Percentiles rank a stretch among this genome's conserved stretches.
Evolutionary conservation across 1,140 invertebrate genomes (phyloP).

Genomic region (Sycophaga agraensis): DNA sequence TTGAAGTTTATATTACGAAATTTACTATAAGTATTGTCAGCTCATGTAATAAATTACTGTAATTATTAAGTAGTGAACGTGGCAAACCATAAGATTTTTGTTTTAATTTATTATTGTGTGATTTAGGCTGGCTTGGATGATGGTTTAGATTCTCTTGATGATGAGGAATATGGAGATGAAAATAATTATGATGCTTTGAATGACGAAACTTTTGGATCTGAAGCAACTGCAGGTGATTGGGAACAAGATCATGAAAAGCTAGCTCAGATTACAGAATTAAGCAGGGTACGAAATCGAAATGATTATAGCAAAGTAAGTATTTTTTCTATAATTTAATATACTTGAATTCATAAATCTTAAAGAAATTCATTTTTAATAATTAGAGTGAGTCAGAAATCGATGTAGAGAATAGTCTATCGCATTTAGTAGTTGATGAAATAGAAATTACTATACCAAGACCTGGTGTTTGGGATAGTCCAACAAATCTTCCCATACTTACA

Average conservation of each 20-base stretch:
- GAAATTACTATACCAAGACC: slow-evolving; percentile 56
- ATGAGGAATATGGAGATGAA: slow-evolving; percentile 70
- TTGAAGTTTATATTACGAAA: no score
- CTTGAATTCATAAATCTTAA: not conserved
- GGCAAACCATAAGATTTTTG: no score
- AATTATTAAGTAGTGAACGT: no score
- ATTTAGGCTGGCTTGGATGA: slow-evolving; percentile 43
- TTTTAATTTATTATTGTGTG: not conserved
- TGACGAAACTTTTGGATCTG: slow-evolving; percentile 85
- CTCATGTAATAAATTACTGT: no score
- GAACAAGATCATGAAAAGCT: slow-evolving; percentile 71
- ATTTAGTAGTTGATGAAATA: slow-evolving; percentile 63
- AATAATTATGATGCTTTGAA: slow-evolving; percentile 88
- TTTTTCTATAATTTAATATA: not conserved
- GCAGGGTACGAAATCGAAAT: slow-evolving; percentile 49
- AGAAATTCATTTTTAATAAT: slow-evolving; percentile 7
- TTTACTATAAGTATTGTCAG: no score
- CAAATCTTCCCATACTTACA: slow-evolving; percentile 42
- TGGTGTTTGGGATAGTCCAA: slow-evolving; percentile 57
- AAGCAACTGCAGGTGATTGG: slow-evolving; percentile 70
- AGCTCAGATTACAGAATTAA: slow-evolving; percentile 63
- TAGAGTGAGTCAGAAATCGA: slow-evolving; percentile 51
- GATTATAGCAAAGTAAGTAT: slow-evolving; percentile 34
- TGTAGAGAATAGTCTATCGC: slow-evolving; percentile 58
- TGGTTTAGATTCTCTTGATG: slow-evolving; percentile 55